Base-by-base conservation (phyloP, 2,797 vertebrate genomes). In the Etheostoma nigrum region DNA sequence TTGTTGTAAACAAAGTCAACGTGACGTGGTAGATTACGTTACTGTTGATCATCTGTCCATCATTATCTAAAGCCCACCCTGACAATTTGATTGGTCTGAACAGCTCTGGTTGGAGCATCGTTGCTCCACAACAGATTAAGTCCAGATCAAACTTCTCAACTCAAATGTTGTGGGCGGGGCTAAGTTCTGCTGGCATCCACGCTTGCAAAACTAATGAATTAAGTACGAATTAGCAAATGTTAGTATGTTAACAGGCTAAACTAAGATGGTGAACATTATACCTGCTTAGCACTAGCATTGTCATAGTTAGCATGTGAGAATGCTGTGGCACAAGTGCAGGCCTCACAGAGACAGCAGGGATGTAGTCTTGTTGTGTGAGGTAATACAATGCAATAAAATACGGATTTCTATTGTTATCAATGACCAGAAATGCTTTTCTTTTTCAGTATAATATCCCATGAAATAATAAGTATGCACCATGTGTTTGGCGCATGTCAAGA, bases 401-500 rank as follows among this genome's bases (percentile, higher is more conserved):
- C 51, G 5, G 44, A 44, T 74, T 72, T 12, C 16, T 21, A 1
- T 16, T 23, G 67, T 78, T 47, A 40, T 58, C 25, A 52, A 23
- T 21, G 30, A 58, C 11, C 27, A 53, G 36, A 27, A 67, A 61
- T 45, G 15, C 12, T 44, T 80, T 70, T 33, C 23, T 70, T 53
- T 36, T 52, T 27, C 54, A 5, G 14, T 21, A 27, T 23, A 47
- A 60, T 61, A 67, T 61, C 52, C 64, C 59, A 12, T 62, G 65
- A 76, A 75, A 36, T 45, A 68, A 79, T 77, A 60, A 10, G 53
- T 5, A 18, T 1, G 6, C 36, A 15, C 11, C n/a, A 16, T 72
- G 40, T 60, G 79, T 79, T 67, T 68, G 80, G 54, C 11, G 1
- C 19, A 27, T 19, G n/a, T 72, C 16, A 19, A 3, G 3, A n/a